Percentiles rank a stretch among this genome's conserved stretches.
Evolutionary conservation across 2,113 vertebrate genomes (phyloP).

Genomic region (Microcebus ravelobensis): DNA sequence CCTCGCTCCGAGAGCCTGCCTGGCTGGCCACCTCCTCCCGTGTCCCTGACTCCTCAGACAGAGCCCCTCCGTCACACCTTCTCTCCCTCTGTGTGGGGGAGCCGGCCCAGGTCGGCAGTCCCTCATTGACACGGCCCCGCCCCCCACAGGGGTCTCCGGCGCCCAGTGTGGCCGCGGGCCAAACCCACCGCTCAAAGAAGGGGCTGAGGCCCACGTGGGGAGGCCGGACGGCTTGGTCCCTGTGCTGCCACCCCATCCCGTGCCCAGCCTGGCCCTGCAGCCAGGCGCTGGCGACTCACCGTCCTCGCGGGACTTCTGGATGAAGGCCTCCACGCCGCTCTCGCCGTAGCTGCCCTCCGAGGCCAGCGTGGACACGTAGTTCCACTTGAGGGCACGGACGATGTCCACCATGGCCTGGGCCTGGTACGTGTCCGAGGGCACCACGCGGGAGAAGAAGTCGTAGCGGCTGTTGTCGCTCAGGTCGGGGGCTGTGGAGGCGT

Average conservation of each 20-base stretch:
- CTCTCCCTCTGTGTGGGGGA: neutral
- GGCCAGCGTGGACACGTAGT: constrained; percentile 96
- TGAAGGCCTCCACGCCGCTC: constrained; percentile 96
- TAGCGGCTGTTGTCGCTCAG: constrained; percentile 98
- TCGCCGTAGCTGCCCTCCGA: constrained; percentile 97
- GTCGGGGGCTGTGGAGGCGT: constrained; percentile 96
- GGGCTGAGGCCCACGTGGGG: neutral
- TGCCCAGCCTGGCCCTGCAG: neutral
- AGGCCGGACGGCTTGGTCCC: neutral
- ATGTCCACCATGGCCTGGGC: constrained; percentile 99
- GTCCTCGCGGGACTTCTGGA: constrained; percentile 96
- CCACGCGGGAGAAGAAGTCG: constrained; percentile 97
- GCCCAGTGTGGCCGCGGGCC: fast-evolving
- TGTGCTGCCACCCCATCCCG: neutral
- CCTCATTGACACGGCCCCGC: neutral
- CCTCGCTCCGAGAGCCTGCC: neutral
- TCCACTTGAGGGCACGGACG: constrained; percentile 96
- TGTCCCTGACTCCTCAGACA: neutral
- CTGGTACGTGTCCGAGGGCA: constrained; percentile 96
- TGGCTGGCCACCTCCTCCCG: neutral
- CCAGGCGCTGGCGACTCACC: constrained; percentile 87
- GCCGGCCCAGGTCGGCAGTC: fast-evolving
- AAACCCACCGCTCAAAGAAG: neutral
- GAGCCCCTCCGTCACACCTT: neutral
- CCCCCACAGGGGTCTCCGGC: neutral